Percentiles rank a stretch among this genome's conserved stretches.
These are phyloP conservation scores for Syngnathus acus DNA, from an alignment of 2,797 vertebrate genomes.

Conservation along the genomic window DNA sequence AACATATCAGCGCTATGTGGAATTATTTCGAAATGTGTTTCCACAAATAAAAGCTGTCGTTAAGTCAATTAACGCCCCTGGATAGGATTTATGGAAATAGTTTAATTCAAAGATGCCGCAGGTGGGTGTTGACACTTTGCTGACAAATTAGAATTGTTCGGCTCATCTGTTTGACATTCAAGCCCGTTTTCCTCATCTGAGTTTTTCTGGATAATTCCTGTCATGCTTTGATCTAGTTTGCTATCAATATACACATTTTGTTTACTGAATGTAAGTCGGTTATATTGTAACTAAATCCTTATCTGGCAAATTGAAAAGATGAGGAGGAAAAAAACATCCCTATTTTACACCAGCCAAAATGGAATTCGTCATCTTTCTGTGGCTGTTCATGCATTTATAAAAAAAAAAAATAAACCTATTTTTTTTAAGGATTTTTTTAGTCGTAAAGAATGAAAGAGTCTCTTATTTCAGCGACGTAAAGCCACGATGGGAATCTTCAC, in stretches of 20 bases:
- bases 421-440: neutral
- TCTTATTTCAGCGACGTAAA: conserved; percentile 44
- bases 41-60: neutral
- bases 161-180: neutral
- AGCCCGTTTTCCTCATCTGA: neutral
- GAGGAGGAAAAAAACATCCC: neutral
- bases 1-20: neutral
- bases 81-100: neutral
- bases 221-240: neutral
- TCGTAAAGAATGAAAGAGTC: conserved; percentile 57
- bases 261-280: neutral
- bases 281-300: neutral
- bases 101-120: neutral
- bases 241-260: neutral
- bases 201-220: conserved; percentile 15
- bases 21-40: neutral
- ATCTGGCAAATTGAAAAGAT: neutral
- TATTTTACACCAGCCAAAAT: neutral
- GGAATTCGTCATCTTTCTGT: neutral
- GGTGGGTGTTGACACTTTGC: neutral
- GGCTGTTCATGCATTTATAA: neutral
- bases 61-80: neutral
- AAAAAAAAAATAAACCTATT: neutral
- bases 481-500: conserved; percentile 29
- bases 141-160: neutral